phyloP scores from a whole-genome alignment of 2,797 vertebrate species.

The Urophycis tenuis region DNA sequence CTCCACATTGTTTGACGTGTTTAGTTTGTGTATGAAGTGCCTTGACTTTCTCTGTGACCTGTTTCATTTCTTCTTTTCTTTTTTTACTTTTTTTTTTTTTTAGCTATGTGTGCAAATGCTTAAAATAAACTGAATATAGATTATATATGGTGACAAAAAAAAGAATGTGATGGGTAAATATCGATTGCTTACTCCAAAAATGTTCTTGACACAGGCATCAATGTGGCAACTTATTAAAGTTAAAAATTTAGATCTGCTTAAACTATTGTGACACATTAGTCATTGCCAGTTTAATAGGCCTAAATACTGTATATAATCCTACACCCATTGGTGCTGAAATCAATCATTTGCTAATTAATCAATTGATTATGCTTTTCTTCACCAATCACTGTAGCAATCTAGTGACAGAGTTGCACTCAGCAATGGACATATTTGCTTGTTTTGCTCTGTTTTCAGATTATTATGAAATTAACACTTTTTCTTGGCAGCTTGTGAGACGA shows the following conservation, averaged over 20 bases:
- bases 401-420: background rate
- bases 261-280: background rate
- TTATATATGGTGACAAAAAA: background rate
- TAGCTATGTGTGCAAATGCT: background rate
- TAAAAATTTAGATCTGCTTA: background rate
- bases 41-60: background rate
- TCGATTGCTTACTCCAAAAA: background rate
- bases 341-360: background rate
- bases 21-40: background rate
- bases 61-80: background rate
- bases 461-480: no score
- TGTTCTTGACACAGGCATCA: background rate
- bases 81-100: background rate
- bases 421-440: background rate
- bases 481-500: no score
- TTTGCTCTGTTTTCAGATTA: no score
- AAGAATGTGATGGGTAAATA: background rate
- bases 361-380: no score
- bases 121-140: background rate
- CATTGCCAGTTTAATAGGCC: background rate
- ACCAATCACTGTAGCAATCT: background rate
- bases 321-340: background rate
- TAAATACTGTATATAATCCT: background rate
- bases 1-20: background rate
- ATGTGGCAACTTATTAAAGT: background rate